Evolutionary conservation across 2,888 invertebrate genomes (phyloP).

Genomic region (Ernsta delagoae): DNA sequence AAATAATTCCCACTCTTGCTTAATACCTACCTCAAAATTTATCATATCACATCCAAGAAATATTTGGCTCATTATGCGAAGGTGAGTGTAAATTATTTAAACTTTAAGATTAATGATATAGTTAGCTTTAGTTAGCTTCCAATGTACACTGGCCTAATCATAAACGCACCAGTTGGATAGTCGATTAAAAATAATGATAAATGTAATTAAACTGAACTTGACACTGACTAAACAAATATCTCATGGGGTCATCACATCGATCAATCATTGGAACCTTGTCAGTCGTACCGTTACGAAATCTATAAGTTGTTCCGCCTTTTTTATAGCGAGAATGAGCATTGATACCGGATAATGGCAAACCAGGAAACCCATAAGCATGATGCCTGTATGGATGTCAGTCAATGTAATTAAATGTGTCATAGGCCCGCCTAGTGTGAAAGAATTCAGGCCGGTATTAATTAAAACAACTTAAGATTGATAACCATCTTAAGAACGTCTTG

Average conservation of each 20-base stretch:
- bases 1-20: too few species aligned
- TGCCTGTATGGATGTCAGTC: neutral
- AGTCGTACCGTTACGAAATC: slow-evolving; percentile 43
- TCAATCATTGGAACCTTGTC: slow-evolving; percentile 70
- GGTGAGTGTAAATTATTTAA: too few species aligned
- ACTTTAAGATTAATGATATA: neutral
- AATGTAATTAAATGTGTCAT: neutral
- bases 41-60: too few species aligned
- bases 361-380: slow-evolving; percentile 11
- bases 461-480: too few species aligned
- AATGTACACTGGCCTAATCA: slow-evolving; percentile 17
- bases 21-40: too few species aligned
- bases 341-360: neutral
- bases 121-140: neutral
- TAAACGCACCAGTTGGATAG: slow-evolving; percentile 37
- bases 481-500: too few species aligned
- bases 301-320: slow-evolving; percentile 42
- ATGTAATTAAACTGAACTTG: slow-evolving; percentile 69
- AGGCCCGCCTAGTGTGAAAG: too few species aligned
- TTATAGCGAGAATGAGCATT: slow-evolving; percentile 8
- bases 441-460: too few species aligned
- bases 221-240: slow-evolving; percentile 64
- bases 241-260: slow-evolving; percentile 65
- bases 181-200: slow-evolving; percentile 53
- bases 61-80: too few species aligned